Percentiles rank a stretch among this genome's conserved stretches.
phyloP scores from a whole-genome alignment of 1,140 invertebrate species.

The Chionoecetes opilio region DNA sequence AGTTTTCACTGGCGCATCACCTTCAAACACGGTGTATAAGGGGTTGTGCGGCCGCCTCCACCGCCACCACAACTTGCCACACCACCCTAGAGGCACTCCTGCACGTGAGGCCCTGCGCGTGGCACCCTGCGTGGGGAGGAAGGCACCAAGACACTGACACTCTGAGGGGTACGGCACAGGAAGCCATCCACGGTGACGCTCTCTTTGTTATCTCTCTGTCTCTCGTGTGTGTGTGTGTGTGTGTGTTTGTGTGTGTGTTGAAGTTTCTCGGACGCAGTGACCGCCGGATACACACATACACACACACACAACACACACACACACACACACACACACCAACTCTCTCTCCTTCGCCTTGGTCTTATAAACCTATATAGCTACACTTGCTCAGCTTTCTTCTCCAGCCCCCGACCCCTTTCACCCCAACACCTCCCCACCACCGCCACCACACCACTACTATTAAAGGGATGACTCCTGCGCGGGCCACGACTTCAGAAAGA shows the following conservation, averaged over 20 bases:
- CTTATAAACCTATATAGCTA: background rate
- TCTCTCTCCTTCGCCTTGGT: background rate
- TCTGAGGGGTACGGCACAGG: background rate
- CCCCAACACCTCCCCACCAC: too few species aligned
- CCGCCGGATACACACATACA: background rate
- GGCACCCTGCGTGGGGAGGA: background rate
- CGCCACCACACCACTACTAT: background rate
- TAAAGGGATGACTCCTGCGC: background rate
- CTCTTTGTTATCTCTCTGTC: too few species aligned
- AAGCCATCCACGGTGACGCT: background rate
- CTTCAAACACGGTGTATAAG: too few species aligned
- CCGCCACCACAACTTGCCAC: background rate
- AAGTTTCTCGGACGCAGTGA: background rate
- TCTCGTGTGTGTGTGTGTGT: too few species aligned
- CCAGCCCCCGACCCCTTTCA: background rate
- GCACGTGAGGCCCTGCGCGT: background rate
- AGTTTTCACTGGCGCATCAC: too few species aligned
- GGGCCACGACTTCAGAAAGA: background rate
- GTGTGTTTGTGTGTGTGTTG: too few species aligned
- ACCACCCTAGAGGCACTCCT: background rate
- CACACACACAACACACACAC: conserved; percentile 31
- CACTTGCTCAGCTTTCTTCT: background rate
- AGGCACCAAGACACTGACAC: background rate
- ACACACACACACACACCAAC: background rate
- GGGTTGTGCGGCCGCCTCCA: background rate